Evolutionary conservation across 2,113 vertebrate genomes (phyloP), one percentile per base, ranked within the genome.

Genomic region (Leptodactylus fuscus): DNA sequence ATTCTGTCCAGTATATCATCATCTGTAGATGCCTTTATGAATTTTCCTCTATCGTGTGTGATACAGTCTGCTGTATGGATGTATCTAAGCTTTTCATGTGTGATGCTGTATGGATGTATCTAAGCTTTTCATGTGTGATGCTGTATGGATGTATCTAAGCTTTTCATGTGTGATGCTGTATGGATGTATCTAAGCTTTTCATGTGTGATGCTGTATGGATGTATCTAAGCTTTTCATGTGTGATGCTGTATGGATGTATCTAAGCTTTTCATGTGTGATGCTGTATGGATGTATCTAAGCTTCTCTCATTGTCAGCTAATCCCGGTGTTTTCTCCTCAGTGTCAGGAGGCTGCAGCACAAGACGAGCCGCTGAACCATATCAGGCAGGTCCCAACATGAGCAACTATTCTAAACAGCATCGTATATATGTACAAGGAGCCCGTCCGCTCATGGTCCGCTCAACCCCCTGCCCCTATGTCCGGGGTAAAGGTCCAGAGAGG

Each of bases 331-430:
- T n/a, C 62, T 67, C 29, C 32, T 15, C 46, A 11, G 16, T 81
- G 49, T 58, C 75, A 53, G 53, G 60, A 38, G 12, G 58, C 34
- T 67, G 55, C n/a, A 5, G 53, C 46, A 27, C n/a, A 32, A 29
- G n/a, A 24, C 60, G 41, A 48, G 41, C 83, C 24, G 48, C 22
- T 83, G 62, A 85, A 71, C 83, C 83, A 13, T 67, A 24, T 51
- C 76, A 0, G 38, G 36, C 83, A n/a, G 29, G 83, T 85, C 65
- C 24, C 62, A 67, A 71, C 83, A 71, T 11, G 76, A 71, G 24
- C 8, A 85, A 34, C 76, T 67, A 69, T 11, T 1, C 29, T 4
- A 62, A 87, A 32, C 38, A 71, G 18, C 77, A 44, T 46, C 11
- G 51, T 22, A 32, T 8, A 29, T 20, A 9, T 12, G 7, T 16